phyloP scores from a whole-genome alignment of 2,888 invertebrate genomes.

The Steromphala cineraria region DNA sequence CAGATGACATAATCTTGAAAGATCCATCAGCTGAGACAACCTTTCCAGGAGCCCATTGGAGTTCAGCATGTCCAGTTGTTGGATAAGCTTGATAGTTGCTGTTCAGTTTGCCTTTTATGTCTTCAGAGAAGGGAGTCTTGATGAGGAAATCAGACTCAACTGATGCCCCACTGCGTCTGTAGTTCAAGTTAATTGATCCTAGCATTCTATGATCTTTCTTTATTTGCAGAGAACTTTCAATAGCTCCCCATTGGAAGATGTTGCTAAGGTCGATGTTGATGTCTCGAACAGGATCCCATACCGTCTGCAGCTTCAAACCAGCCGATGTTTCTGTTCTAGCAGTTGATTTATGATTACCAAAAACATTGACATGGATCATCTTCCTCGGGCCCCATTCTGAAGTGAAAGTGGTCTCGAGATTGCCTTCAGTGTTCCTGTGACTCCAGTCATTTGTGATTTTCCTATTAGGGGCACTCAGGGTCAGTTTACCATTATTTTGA shows the following conservation, averaged over 20 bases:
- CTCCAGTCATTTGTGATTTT: conserved; percentile 26
- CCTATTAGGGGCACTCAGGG: conserved; percentile 41
- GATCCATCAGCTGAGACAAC: conserved; percentile 45
- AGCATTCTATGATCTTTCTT: conserved; percentile 33
- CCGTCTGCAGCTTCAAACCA: neutral
- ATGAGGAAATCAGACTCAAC: conserved; percentile 39
- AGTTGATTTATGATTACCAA: neutral
- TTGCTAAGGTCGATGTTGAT: conserved; percentile 45
- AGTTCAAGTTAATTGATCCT: conserved; percentile 38
- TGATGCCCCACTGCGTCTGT: conserved; percentile 27
- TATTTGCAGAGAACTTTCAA: conserved; percentile 37
- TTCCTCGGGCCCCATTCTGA: neutral
- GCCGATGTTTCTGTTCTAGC: neutral
- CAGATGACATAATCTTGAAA: conserved; percentile 24
- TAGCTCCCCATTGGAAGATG: conserved; percentile 40
- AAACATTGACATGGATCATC: neutral
- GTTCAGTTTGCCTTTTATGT: conserved; percentile 37
- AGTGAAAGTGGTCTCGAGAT: neutral
- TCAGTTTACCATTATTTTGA: conserved; percentile 50
- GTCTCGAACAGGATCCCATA: neutral
- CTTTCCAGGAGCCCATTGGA: conserved; percentile 35
- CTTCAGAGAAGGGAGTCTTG: conserved; percentile 38
- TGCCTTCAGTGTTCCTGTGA: neutral
- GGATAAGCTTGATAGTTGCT: conserved; percentile 42
- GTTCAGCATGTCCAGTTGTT: conserved; percentile 36